Evolutionary conservation across 2,888 invertebrate genomes (phyloP).

Genomic region (Caradrina kadenii): DNA sequence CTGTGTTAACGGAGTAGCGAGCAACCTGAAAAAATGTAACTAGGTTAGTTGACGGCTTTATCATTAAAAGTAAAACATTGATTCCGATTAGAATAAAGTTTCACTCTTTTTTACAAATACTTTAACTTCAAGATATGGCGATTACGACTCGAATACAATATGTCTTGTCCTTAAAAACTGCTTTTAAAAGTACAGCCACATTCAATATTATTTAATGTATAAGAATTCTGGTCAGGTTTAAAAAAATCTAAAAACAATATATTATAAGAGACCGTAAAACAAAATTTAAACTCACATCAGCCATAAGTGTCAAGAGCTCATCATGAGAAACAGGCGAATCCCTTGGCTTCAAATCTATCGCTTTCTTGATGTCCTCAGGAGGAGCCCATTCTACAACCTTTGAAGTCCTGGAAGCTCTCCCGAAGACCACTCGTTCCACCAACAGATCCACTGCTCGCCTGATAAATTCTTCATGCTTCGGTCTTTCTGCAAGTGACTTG

Average conservation of each 20-base stretch:
- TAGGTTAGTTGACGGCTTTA: background rate
- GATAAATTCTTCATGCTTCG: conserved; percentile 93
- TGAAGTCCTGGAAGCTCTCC: conserved; percentile 92
- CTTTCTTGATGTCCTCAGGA: conserved; percentile 93
- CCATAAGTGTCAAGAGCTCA: conserved; percentile 92
- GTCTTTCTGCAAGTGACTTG: conserved; percentile 91
- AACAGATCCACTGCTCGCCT: conserved; percentile 93
- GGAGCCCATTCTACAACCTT: conserved; percentile 96
- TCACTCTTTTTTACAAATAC: no score
- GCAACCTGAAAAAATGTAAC: conserved; percentile 76
- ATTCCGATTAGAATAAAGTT: background rate
- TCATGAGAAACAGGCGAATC: conserved; percentile 92
- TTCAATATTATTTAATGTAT: no score
- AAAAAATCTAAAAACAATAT: background rate
- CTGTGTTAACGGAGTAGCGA: conserved; percentile 96
- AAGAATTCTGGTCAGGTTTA: background rate
- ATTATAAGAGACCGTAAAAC: background rate
- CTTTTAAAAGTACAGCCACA: no score
- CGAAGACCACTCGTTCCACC: conserved; percentile 94
- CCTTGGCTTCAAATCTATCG: conserved; percentile 92
- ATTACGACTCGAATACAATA: no score
- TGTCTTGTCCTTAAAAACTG: no score
- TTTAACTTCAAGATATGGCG: no score
- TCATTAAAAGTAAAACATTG: background rate
- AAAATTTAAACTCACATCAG: conserved; percentile 90